Base-by-base conservation (phyloP, 2,888 invertebrate genomes). In the Frankliniella intonsa region DNA sequence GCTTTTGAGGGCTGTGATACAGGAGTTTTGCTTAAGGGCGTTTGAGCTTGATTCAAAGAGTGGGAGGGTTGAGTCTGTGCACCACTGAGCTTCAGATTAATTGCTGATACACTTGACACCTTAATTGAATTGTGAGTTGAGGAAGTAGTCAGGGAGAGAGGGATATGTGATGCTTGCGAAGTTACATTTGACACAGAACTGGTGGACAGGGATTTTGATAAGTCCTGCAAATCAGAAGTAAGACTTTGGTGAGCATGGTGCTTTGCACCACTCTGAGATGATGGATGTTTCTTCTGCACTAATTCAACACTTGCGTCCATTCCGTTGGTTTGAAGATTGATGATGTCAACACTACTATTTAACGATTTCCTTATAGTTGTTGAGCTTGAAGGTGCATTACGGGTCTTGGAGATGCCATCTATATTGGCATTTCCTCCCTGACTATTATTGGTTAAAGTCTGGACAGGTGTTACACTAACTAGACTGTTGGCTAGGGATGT, bases 401-500 rank as follows among this genome's bases (percentile, higher is more conserved):
- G 62, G 7, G n/a, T 14, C n/a, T 62, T 62, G 11, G 62, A 62
- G 19, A 17, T 11, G 22, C 69, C 22, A 76, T 76, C 22, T 22
- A 76, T 22, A 25, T 25, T 76, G 69, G 2, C 25, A 22, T 22
- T 22, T 12, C 69, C 25, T 22, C 22, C 22, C 5, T 76, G 69
- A 25, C 10, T 25, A 25, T 25, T 76, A 7, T 17, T n/a, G 0
- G n/a, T 12, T 22, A 22, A 76, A 76, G 22, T 76, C 69, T 76
- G 69, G 12, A 76, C 69, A 11, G 69, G 69, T 25, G 69, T 76
- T 22, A 76, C 69, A 76, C 69, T 76, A 8, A 76, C 69, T 22
- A 76, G 25, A 76, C 69, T 76, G 25, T 76, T 76, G 12, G 69
- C 69, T 25, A 76, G 69, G 22, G 69, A 76, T 76, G 69, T 76